These are phyloP conservation scores for Lomographa bimaculata DNA, from an alignment of 2,888 invertebrate genomes.

Conservation along the genomic window DNA sequence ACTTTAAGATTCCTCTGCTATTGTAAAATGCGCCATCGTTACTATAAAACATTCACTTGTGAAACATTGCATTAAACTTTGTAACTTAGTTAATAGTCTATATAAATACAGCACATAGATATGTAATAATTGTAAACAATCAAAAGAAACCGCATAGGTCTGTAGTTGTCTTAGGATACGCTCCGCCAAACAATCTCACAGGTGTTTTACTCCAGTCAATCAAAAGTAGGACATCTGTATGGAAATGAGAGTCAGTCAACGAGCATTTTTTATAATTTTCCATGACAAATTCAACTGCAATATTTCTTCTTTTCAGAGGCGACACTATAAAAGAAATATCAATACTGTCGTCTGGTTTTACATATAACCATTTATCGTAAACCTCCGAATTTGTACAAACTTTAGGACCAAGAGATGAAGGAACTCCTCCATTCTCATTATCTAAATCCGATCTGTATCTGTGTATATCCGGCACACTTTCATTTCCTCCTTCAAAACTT, in stretches of 20 bases:
- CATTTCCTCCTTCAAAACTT: conserved; percentile 66
- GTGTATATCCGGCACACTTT: conserved; percentile 64
- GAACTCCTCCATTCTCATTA: conserved; percentile 40
- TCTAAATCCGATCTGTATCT: conserved; percentile 62
- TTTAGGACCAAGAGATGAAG: conserved; percentile 53
- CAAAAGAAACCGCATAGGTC: conserved; percentile 84
- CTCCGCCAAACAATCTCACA: conserved; percentile 87
- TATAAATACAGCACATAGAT: no score
- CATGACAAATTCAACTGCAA: conserved; percentile 62
- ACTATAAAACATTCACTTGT: no score
- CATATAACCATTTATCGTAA: conserved; percentile 56
- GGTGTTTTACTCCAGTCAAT: conserved; percentile 87
- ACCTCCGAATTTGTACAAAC: conserved; percentile 65
- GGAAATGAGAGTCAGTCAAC: conserved; percentile 52
- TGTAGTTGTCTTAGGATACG: conserved; percentile 82
- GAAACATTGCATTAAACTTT: no score
- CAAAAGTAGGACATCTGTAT: conserved; percentile 56
- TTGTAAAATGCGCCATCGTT: no score
- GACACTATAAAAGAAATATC: conserved; percentile 62
- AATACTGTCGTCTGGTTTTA: conserved; percentile 66
- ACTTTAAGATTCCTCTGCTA: no score
- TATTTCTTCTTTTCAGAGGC: conserved; percentile 57
- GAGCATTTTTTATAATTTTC: conserved; percentile 71
- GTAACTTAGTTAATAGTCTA: no score
- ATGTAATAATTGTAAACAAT: conserved; percentile 10